Base-by-base conservation (phyloP, 2,888 invertebrate genomes). In the Subacronicta megacephala region DNA sequence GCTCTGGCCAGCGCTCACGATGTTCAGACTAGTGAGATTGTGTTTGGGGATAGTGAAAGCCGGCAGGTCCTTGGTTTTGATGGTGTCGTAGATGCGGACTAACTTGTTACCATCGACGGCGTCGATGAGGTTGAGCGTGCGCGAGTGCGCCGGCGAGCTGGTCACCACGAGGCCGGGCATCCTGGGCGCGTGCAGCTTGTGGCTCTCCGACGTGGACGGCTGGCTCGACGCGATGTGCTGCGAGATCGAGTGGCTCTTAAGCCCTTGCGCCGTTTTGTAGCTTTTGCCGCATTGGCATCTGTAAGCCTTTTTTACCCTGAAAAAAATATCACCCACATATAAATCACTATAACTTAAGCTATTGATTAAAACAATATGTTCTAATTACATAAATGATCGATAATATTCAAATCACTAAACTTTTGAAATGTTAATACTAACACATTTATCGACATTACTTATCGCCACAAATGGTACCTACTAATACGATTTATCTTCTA, bases 231-330 rank as follows among this genome's bases (percentile, higher is more conserved):
- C 82, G 18, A 87, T 82, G 75, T 91, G 92, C 46, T 90, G 89
- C 0, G 86, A 64, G 61, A 87, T 82, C 1, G 96, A 95, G 87
- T 98, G 97, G 80, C 95, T 96, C 84, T 96, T 97, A 80, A 98
- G 94, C 57, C 97, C 97, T 88, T 96, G 96, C 45, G 96, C 95
- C 66, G 97, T 97, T 92, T 97, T 97, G 94, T 98, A 98, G 87
- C 96, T 97, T 95, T 97, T 98, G 80, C 97, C 97, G 94, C 98
- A 98, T 85, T 96, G 96, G 89, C 97, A 98, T 87, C 96, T 96
- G 94, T 96, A 97, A 37, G 96, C 96, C 93, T 97, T 97, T 88
- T 96, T 96, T 85, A 97, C 95, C 93, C 97, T 97, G 93, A 36
- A 95, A 90, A 26, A n/a, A 72, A 62, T 42, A 53, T 38, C 18